Evolutionary conservation across 2,888 invertebrate genomes (phyloP).

Genomic region (Resseliella maxima): DNA sequence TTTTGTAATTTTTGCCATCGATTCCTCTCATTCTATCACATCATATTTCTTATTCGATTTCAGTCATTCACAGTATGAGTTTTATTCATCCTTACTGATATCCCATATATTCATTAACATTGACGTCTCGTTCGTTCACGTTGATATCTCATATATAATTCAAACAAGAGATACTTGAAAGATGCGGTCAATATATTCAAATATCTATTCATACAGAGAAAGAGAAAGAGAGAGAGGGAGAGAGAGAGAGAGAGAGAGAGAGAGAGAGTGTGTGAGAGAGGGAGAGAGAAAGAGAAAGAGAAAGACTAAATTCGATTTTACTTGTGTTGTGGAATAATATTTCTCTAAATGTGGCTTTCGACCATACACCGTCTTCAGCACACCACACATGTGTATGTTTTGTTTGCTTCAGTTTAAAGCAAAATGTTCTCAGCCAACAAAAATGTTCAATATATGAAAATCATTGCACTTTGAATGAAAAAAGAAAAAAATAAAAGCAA

Average conservation of each 20-base stretch:
- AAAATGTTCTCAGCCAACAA: no score
- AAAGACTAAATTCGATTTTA: background rate
- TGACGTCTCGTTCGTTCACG: background rate
- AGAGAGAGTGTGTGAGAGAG: background rate
- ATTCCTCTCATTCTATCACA: background rate
- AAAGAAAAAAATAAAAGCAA: background rate
- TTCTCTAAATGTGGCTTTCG: background rate
- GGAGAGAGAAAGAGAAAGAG: no score
- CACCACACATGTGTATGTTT: background rate
- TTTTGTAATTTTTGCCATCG: background rate
- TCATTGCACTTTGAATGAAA: no score
- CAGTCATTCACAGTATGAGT: background rate
- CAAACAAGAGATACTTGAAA: background rate
- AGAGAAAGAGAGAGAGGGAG: background rate
- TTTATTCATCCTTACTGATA: background rate
- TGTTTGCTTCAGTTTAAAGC: background rate
- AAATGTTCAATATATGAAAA: no score
- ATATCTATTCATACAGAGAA: background rate
- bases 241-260: no score
- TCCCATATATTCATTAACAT: background rate
- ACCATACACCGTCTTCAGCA: background rate
- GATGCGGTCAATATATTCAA: background rate
- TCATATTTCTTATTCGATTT: background rate
- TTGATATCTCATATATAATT: no score
- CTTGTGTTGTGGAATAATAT: background rate